Evolutionary conservation across 2,888 invertebrate genomes (phyloP).

Genomic region (Drosophila macrospina): DNA sequence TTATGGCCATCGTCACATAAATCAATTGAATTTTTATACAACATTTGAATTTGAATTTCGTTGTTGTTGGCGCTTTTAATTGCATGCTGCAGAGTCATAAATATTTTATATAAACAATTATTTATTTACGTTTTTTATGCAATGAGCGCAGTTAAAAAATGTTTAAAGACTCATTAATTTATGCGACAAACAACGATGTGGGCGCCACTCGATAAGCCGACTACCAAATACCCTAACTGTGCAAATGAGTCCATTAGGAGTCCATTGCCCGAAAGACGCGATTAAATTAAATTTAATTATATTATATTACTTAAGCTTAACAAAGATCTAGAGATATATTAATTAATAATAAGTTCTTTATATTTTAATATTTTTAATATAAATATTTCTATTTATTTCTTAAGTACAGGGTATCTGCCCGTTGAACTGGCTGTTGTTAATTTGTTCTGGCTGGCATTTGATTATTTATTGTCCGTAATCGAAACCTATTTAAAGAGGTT

Average conservation of each 20-base stretch:
- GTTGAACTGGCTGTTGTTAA: not conserved
- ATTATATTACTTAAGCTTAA: no score
- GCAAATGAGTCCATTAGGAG: not conserved
- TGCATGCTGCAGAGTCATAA: constrained; percentile 64
- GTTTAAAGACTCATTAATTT: constrained; percentile 45
- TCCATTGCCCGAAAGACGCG: no score
- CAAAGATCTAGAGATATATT: no score
- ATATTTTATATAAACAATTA: constrained; percentile 46
- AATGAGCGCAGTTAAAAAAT: constrained; percentile 27
- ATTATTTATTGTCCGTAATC: not conserved
- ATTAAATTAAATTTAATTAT: no score
- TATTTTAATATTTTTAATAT: no score
- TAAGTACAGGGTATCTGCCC: not conserved
- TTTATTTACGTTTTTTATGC: constrained; percentile 42
- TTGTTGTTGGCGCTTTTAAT: constrained; percentile 57
- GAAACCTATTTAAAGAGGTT: not conserved
- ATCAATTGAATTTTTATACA: constrained; percentile 72
- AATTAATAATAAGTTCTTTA: no score
- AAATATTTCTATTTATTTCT: no score
- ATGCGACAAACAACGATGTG: constrained; percentile 27
- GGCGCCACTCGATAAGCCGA: constrained; percentile 7
- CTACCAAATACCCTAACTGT: constrained; percentile 10
- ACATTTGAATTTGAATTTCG: constrained; percentile 43
- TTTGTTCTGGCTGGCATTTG: not conserved
- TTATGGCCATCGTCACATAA: constrained; percentile 66